A percentile compares a stretch with the other conserved stretches of the same genome.
These are phyloP conservation scores for Morinoia aosen DNA, from an alignment of 2,888 invertebrate species.

Conservation along the genomic window DNA sequence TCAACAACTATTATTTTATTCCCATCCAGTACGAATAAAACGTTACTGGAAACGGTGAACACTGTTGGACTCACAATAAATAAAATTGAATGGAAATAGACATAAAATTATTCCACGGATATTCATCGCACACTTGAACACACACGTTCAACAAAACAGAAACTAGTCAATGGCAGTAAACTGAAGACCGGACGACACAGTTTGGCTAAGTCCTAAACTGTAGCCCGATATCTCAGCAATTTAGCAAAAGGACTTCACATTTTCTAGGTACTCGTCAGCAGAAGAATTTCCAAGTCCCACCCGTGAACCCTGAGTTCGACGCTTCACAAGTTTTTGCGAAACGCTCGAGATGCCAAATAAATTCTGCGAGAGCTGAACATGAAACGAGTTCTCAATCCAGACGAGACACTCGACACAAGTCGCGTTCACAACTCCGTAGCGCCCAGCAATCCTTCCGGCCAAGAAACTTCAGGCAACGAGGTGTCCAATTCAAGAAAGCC, in stretches of 20 bases:
- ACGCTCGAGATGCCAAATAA: background rate
- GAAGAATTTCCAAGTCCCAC: background rate
- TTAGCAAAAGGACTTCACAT: background rate
- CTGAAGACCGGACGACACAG: background rate
- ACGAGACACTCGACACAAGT: background rate
- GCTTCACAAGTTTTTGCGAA: background rate
- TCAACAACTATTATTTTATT: too few species aligned
- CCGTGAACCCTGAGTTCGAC: too few species aligned
- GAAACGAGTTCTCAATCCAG: background rate
- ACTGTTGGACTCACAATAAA: too few species aligned
- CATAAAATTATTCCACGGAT: background rate
- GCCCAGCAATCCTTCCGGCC: background rate
- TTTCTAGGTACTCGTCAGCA: background rate
- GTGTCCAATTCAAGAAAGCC: background rate
- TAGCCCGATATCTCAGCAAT: background rate
- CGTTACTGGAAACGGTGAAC: too few species aligned
- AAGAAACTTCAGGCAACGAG: background rate
- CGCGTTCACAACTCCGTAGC: background rate
- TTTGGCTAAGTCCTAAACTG: background rate
- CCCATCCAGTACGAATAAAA: too few species aligned
- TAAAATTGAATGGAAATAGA: too few species aligned
- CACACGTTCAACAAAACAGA: background rate
- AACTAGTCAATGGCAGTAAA: background rate
- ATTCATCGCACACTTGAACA: background rate
- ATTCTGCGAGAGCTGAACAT: background rate